Base-by-base conservation (phyloP, 2,113 vertebrate species). In the Paradoxurus hermaphroditus region DNA sequence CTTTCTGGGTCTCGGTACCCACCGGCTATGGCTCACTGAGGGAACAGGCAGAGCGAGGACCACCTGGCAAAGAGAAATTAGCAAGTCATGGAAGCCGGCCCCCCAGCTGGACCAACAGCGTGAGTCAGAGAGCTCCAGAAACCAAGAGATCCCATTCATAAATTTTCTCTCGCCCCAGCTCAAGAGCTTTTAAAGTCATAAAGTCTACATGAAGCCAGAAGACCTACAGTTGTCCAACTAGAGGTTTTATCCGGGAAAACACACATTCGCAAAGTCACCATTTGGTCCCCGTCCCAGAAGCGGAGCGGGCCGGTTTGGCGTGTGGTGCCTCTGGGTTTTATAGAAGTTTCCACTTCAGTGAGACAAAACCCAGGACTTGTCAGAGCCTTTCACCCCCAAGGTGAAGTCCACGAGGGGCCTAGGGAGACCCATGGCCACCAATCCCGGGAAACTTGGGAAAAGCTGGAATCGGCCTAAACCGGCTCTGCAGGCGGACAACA, bases 71-170 rank as follows among this genome's bases (percentile, higher is more conserved):
- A 86, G 91, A 95, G n/a, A 67, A 67, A 91, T 72, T 63, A 29
- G 46, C 78, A 65, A 91, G 44, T 34, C 67, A 92, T n/a, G 70
- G 77, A 86, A 93, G 78, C 34, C 92, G 89, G 49, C n/a, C 72
- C 39, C 39, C 0, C 44, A 49, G 8, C 6, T 86, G 72, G 65
- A 81, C 72, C 70, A 94, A 70, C 77, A 93, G 87, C 29, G 9
- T 84, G 83, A 93, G 63, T 96, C 94, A 96, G 82, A 59, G 67
- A 10, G 72, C 39, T 81, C 86, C 18, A 39, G 92, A 98, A 96
- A 72, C 65, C 88, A 97, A 93, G 91, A 94, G 92, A 97, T 79
- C 63, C 63, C 88, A 95, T 96, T 98, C 94, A 96, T 92, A 97
- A 97, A 84, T 95, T 62, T 75, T 51, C n/a, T 53, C 72, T 95